Evolutionary conservation across 2,888 invertebrate species (phyloP), one percentile per base, ranked within the genome.

Genomic region (Netelia virgata): DNA sequence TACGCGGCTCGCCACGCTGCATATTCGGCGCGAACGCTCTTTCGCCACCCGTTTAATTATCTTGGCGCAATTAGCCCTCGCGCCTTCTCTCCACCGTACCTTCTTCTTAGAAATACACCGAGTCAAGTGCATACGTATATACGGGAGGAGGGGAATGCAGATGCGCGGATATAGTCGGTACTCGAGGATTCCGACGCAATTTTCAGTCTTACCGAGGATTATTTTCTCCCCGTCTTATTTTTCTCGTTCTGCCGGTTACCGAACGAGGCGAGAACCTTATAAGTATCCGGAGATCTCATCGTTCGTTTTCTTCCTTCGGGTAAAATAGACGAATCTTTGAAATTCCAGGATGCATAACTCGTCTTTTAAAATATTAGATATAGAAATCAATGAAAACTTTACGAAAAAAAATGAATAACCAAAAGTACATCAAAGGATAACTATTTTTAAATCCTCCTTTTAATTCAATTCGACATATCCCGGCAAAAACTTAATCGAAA

Each of bases 1-100:
- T 75, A 59, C 70, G 78, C 63, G 78, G 72, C 59, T 84, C 85
- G 82, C 72, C 72, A 57, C 76, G 72, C 50, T 68, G 85, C 80
- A 6, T 36, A 79, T 76, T 72, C 75, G 84, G 86, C 82, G 81
- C 53, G 61, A 61, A 16, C 70, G 63, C 57, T 43, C 55, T 23
- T 66, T 72, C 73, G 16, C 55, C 36, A 20, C 66, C 16, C 66
- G 87, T 88, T 90, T 90, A 89, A 90, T 89, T 90, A 90, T 89
- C 89, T 87, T 86, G 83, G 87, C 83, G 86, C 90, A 89, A 90
- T 90, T 90, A 89, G 79, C 85, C 64, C 18, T 69, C 57, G 61
- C 82, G 74, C 74, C 72, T 78, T 76, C 66, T 75, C 66, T 72
- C 28, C 64, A 59, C 59, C 57, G 68, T 83, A 63, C 16, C 28